Base-by-base conservation (phyloP, 2,888 invertebrate species). In the Sialis fuliginosa region DNA sequence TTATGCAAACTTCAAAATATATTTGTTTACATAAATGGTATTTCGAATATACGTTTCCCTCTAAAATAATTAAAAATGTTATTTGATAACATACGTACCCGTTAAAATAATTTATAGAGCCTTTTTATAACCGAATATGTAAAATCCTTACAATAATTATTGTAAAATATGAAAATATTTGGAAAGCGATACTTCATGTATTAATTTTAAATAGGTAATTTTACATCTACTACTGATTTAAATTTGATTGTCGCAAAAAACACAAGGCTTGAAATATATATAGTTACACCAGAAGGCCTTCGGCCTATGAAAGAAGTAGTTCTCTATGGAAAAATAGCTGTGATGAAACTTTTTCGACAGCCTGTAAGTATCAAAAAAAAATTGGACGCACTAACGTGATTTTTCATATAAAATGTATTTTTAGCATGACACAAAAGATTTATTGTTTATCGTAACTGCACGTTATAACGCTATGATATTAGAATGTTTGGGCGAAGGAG, bases 381-480 rank as follows among this genome's bases (percentile, higher is more conserved):
- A 32, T 22, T 34, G 8, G 6, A 32, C 6, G 22, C 33, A n/a
- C 8, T 35, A 9, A 8, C 35, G 4, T 7, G 35, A 44, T 34
- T 44, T 44, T 44, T 6, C 5, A 34, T 10, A 6, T 13, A 34
- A 34, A 10, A 1, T 44, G 46, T 46, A 48, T 37, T 32, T 71
- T 47, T 65, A 91, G 90, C 79, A 89, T 60, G 90, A 92, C 61
- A 79, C 81, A 50, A 92, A 93, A 65, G 95, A 97, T 64, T 69
- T 90, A 48, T 71, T 98, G 41, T 95, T 98, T 63, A 79, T 98
- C 39, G 73, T 98, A 46, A 98, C 98, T 6, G 79, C 83, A 42
- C 79, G 95, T 42, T 92, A 93, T 62, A 92, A 96, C 72, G 93
- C 95, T 2, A 95, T 97, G 88, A 93, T 98, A 58, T 67, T 98